A percentile compares a stretch with the other conserved stretches of the same genome.
Conservation (phyloP, 2,113 vertebrate genomes). For the Leucoraja erinaceus region DNA sequence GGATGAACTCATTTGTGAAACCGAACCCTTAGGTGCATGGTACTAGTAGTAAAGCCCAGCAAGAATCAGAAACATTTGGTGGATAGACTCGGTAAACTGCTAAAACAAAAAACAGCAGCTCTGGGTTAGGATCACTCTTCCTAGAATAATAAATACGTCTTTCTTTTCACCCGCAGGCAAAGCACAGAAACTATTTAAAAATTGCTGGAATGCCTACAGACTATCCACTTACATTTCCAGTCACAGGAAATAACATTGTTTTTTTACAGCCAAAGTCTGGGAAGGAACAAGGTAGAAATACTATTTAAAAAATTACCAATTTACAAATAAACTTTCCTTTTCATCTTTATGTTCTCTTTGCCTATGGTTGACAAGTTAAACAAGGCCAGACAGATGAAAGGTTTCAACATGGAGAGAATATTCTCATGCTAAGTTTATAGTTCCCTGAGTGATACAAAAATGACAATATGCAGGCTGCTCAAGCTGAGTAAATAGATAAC, state of each 20-base stretch:
- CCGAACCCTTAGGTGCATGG: background rate
- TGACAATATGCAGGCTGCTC: slow-evolving; percentile 34
- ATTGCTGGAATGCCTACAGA: background rate
- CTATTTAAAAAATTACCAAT: background rate
- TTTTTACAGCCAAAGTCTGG: background rate
- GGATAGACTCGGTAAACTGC: background rate
- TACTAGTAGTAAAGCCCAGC: background rate
- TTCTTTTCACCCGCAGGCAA: background rate
- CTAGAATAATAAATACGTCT: background rate
- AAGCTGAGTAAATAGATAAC: slow-evolving; percentile 39
- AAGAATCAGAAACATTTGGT: background rate
- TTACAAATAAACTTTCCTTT: slow-evolving; percentile 34
- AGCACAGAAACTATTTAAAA: background rate
- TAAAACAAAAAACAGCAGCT: background rate
- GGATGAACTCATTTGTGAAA: background rate
- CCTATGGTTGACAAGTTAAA: slow-evolving; percentile 35
- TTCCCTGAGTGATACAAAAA: slow-evolving; percentile 35
- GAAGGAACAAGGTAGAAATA: background rate
- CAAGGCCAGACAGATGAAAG: slow-evolving; percentile 33
- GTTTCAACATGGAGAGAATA: slow-evolving; percentile 35
- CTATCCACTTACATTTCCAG: background rate
- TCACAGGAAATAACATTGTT: background rate
- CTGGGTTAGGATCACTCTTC: background rate
- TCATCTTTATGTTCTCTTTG: slow-evolving; percentile 27
- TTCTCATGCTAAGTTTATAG: slow-evolving; percentile 31